Evolutionary conservation across 1,140 invertebrate genomes (phyloP).

Genomic region (Saccostrea cuccullata): DNA sequence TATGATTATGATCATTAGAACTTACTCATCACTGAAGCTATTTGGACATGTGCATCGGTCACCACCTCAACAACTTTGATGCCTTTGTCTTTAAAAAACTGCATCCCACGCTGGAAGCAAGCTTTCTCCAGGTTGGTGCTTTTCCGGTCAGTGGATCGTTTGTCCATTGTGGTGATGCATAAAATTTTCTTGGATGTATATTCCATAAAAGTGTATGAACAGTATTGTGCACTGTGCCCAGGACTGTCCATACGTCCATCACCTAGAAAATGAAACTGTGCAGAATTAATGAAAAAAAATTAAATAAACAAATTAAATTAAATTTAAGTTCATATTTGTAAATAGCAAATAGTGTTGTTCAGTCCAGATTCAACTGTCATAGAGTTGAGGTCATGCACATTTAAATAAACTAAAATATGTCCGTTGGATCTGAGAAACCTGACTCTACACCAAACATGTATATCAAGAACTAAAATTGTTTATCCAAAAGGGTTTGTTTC

Average conservation of each 20-base stretch:
- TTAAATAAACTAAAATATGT: too few species aligned
- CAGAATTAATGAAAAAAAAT: too few species aligned
- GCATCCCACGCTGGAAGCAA: slow-evolving; percentile 36
- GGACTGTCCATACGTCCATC: slow-evolving; percentile 60
- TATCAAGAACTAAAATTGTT: too few species aligned
- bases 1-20: too few species aligned
- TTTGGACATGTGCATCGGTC: slow-evolving; percentile 57
- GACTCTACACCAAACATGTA: too few species aligned
- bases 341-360: too few species aligned
- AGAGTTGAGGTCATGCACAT: too few species aligned
- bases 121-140: slow-evolving; percentile 48
- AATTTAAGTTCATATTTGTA: too few species aligned
- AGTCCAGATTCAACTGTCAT: too few species aligned
- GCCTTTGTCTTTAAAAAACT: slow-evolving; percentile 32
- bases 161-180: slow-evolving; percentile 44
- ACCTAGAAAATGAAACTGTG: slow-evolving; percentile 38
- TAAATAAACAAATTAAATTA: too few species aligned
- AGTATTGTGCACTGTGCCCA: slow-evolving; percentile 57
- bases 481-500: too few species aligned
- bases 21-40: slow-evolving; percentile 49
- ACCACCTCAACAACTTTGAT: slow-evolving; percentile 51
- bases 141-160: slow-evolving; percentile 46
- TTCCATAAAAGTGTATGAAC: slow-evolving; percentile 55
- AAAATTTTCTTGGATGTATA: slow-evolving; percentile 48
- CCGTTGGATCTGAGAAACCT: too few species aligned